phyloP scores from a whole-genome alignment of 2,113 vertebrate genomes.

The Istiophorus platypterus region DNA sequence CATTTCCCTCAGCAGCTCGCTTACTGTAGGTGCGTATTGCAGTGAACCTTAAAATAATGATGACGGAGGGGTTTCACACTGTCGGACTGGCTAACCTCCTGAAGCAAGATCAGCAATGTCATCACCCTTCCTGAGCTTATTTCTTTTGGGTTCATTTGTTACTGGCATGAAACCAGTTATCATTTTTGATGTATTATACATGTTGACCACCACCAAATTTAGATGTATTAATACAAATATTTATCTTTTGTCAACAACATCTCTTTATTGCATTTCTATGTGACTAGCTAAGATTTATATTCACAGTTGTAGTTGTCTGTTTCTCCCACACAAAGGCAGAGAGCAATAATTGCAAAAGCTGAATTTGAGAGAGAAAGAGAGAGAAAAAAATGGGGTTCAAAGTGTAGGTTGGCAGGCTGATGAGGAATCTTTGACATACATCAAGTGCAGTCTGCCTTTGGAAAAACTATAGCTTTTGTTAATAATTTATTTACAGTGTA shows the following conservation, averaged over 20 bases:
- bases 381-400: no score
- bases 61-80: constrained; percentile 41
- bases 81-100: constrained; percentile 30
- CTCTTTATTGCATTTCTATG: background rate
- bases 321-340: no score
- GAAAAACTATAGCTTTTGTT: no score
- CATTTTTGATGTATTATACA: background rate
- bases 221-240: constrained; percentile 3
- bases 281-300: no score
- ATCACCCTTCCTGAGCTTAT: background rate
- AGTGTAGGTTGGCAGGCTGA: background rate
- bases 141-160: constrained; percentile 4
- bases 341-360: no score
- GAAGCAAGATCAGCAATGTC: constrained; percentile 35
- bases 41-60: constrained; percentile 62
- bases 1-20: constrained; percentile 62
- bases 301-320: no score
- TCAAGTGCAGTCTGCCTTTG: no score
- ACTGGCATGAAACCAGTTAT: constrained; percentile 5
- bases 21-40: constrained; percentile 39
- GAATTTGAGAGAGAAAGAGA: no score
- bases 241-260: background rate
- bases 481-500: background rate
- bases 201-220: background rate
- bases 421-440: no score